These are phyloP conservation scores for Schizopygopsis malacanthus DNA, from an alignment of 2,797 vertebrate species.

Conservation along the genomic window DNA sequence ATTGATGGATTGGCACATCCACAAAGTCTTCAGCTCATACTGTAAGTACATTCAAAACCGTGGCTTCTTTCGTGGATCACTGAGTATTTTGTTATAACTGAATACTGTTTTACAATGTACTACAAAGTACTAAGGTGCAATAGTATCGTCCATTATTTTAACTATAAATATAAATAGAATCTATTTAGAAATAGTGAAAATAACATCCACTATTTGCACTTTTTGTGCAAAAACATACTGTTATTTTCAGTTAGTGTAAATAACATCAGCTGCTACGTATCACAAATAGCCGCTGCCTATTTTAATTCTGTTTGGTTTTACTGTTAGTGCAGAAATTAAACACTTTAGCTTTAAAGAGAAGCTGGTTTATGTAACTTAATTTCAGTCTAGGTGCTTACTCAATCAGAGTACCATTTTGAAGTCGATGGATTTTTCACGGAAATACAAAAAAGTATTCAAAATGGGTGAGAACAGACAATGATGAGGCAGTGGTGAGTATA, in stretches of 20 bases:
- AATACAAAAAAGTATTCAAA: neutral
- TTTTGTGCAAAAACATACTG: neutral
- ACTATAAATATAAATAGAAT: neutral
- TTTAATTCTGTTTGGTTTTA: neutral
- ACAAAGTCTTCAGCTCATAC: neutral
- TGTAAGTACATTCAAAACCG: neutral
- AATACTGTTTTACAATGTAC: neutral
- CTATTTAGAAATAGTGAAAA: neutral
- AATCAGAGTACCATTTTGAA: neutral
- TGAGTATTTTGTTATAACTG: neutral
- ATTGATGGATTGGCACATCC: neutral
- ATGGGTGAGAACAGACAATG: neutral
- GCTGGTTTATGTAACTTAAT: neutral
- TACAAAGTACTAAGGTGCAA: neutral
- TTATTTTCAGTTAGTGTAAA: neutral
- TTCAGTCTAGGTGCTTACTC: neutral
- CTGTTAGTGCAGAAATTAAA: neutral
- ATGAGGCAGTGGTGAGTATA: constrained; percentile 12
- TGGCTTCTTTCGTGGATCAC: neutral
- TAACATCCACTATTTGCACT: neutral
- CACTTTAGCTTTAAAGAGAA: neutral
- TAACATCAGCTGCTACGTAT: neutral
- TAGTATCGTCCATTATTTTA: neutral
- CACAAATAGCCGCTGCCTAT: neutral
- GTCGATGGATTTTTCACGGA: too few relatives aligned